Evolutionary conservation across 2,888 invertebrate genomes (phyloP), one percentile per base, ranked within the genome.

Genomic region (Strigamia crassipes): DNA sequence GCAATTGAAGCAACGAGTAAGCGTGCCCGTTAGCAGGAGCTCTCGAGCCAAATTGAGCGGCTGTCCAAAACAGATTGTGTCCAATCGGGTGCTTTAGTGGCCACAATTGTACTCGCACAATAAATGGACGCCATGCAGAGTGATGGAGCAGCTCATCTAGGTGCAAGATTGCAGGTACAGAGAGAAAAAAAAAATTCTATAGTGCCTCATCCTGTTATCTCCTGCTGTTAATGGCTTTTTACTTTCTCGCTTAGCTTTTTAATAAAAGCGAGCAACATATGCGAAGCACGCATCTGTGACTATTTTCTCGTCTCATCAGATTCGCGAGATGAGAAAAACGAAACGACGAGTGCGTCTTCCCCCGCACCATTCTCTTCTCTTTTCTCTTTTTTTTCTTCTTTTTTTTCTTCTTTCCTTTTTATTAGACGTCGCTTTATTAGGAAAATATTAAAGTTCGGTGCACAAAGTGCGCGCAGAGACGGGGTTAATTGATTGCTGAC

Each of bases 11-110:
- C 31, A 41, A 10, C 27, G 78, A 78, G 18, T 78, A 78, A 78
- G 78, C 78, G 78, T 31, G 78, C 34, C 27, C 41, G 34, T 78
- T 41, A 78, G 34, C 78, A 38, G 78, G 78, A 18, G 78, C 78
- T 78, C 78, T 78, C 78, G 41, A 34, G 78, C n/a, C 34, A 34
- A 78, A 78, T 78, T 78, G 78, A 78, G 78, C 78, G 78, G 34
- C 78, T 78, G 78, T 78, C 78, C 78, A 78, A 34, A 41, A 41
- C 78, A 78, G 78, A 78, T 78, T 78, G 78, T 18, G 34, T 34
- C 34, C 78, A 78, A 78, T 78, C 78, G 78, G 78, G 78, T 8
- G 34, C 41, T 78, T 78, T 38, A 41, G 34, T 34, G 78, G 34
- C 34, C 34, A 78, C 78, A 78, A 78, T 78, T 78, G 78, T 18